These are phyloP conservation scores for Catocala sponsa DNA, from an alignment of 2,888 invertebrate species.

Conservation along the genomic window DNA sequence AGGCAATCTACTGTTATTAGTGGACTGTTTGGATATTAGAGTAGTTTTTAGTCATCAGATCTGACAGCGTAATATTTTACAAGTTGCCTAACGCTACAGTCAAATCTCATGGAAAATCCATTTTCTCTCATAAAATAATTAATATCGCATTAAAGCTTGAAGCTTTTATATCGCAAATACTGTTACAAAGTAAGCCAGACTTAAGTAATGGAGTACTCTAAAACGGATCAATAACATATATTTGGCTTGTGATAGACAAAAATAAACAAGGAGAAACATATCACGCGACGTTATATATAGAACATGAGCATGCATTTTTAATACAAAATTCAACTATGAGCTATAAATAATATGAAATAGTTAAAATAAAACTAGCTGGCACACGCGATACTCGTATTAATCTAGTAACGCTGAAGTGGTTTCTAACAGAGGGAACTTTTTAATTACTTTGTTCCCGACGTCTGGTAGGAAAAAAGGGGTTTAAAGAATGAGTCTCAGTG, in stretches of 20 bases:
- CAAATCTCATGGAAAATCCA: background rate
- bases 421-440: slow-evolving; percentile 65
- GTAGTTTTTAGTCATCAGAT: too few relatives aligned
- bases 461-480: slow-evolving; percentile 59
- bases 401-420: slow-evolving; percentile 59
- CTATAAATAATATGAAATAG: slow-evolving; percentile 61
- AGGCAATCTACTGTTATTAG: slow-evolving; percentile 2
- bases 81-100: too few relatives aligned
- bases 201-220: slow-evolving; percentile 13
- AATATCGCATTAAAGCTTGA: background rate
- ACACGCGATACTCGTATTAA: slow-evolving; percentile 68
- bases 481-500: slow-evolving; percentile 42
- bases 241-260: slow-evolving; percentile 45
- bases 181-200: background rate
- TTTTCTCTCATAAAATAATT: background rate
- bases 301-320: slow-evolving; percentile 63
- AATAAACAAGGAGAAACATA: slow-evolving; percentile 46
- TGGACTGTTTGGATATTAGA: too few relatives aligned
- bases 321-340: slow-evolving; percentile 55
- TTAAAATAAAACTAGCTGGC: slow-evolving; percentile 58
- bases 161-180: slow-evolving; percentile 3
- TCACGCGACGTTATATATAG: slow-evolving; percentile 57
- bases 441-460: slow-evolving; percentile 72
- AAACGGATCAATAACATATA: slow-evolving; percentile 37
- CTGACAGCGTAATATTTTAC: too few relatives aligned